Base-by-base conservation (phyloP, 2,113 vertebrate genomes). In the Pterocles gutturalis region DNA sequence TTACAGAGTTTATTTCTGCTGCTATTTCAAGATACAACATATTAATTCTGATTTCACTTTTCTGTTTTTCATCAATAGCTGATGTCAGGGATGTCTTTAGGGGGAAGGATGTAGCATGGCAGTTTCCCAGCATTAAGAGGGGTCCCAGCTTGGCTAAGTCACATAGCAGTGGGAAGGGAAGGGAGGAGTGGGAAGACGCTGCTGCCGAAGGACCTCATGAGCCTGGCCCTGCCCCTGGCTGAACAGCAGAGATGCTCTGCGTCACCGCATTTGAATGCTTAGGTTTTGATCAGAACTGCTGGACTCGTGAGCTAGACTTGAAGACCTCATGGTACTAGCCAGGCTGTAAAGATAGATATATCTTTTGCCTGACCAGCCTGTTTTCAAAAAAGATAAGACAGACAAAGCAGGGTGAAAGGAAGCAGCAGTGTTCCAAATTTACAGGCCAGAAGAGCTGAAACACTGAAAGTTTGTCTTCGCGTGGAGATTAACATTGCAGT, bases 131-230 rank as follows among this genome's bases (percentile, higher is more conserved):
- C 26, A 45, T 64, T 17, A 69, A 12, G 46, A 64, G 28, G 29
- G 14, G 13, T 89, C 60, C 43, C 33, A 84, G 0, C 10, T 84
- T 41, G 67, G 19, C 58, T 70, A 36, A 34, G 29, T 51, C 10
- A 5, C 3, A 12, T 8, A 43, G 38, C 38, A 41, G 34, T 55
- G 69, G 51, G 55, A 69, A n/a, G 1, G 4, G 38, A 24, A 51
- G 33, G 81, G 46, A 86, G 53, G 26, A 65, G 13, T 3, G 38
- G 34, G 71, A 80, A 77, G 43, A 43, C 0, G 1, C 48, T 80
- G 75, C 55, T 58, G 67, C 38, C 0, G 0, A 5, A 70, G 24
- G 58, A 22, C 53, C 7, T 65, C 2, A 3, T 0, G 2, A 53
- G 58, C 43, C 4, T 1, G 21, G 43, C 22, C 21, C 29, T 75